phyloP scores from a whole-genome alignment of 2,797 vertebrate species.

The Yasuhikotakia modesta region DNA sequence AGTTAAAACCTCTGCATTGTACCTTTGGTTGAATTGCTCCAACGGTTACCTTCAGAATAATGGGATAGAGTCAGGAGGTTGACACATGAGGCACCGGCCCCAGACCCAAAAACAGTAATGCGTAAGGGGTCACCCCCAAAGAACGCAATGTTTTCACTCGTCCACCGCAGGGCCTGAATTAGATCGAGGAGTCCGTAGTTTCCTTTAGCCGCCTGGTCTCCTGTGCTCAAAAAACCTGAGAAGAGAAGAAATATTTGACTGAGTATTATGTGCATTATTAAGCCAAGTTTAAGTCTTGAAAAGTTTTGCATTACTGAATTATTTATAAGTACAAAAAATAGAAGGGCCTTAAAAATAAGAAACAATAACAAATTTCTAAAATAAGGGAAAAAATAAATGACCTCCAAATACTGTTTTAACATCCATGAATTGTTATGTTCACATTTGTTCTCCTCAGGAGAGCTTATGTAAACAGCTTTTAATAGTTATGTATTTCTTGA shows the following conservation, averaged over 20 bases:
- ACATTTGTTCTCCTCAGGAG: conserved; percentile 41
- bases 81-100: conserved; percentile 96
- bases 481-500: conserved; percentile 47
- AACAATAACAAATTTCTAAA: conserved; percentile 3
- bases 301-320: neutral
- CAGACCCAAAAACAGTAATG: conserved; percentile 99
- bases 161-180: conserved; percentile 97
- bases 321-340: neutral
- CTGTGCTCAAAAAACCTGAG: conserved; percentile 96
- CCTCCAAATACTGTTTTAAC: conserved; percentile 32
- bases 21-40: conserved; percentile 99
- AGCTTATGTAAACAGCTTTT: conserved; percentile 47
- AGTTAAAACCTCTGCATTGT: conserved; percentile 88
- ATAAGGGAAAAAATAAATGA: neutral
- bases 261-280: neutral
- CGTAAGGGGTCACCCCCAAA: conserved; percentile 97
- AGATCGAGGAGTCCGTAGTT: conserved; percentile 96
- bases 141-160: conserved; percentile 97
- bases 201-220: conserved; percentile 98
- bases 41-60: conserved; percentile 99
- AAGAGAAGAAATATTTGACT: conserved; percentile 38
- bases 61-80: conserved; percentile 99
- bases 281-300: conserved; percentile 4
- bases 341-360: neutral
- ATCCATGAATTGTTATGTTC: conserved; percentile 48